Conservation (phyloP, 2,113 vertebrate genomes). For the Rhinopithecus roxellana region DNA sequence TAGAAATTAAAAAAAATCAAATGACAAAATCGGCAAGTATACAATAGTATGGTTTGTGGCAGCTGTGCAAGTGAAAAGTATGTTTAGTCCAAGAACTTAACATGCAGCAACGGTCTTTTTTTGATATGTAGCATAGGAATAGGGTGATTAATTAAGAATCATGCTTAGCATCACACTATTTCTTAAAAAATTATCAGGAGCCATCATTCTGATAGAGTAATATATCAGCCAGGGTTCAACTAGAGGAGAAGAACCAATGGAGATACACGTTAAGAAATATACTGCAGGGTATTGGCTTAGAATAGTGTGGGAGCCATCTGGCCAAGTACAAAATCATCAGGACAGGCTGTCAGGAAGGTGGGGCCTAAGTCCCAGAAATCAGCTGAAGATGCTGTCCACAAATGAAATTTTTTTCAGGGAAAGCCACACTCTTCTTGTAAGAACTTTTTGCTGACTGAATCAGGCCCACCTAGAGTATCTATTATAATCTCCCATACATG, state of each 20-base stretch:
- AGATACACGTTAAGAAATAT: neutral
- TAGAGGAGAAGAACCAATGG: neutral
- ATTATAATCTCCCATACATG: neutral
- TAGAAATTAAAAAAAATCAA: neutral
- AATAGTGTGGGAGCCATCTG: neutral
- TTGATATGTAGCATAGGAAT: neutral
- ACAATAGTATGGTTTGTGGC: too few relatives aligned
- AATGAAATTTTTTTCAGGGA: neutral
- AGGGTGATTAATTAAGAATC: neutral
- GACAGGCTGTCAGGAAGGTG: neutral
- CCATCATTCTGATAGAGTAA: neutral
- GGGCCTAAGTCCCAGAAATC: accelerated
- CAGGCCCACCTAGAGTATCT: neutral
- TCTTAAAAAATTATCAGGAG: neutral
- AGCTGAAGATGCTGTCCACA: neutral
- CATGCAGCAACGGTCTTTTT: neutral
- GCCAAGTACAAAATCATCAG: neutral
- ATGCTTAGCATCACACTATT: neutral
- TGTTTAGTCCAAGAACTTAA: too few relatives aligned
- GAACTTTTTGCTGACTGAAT: neutral
- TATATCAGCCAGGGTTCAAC: neutral
- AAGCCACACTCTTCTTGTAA: neutral
- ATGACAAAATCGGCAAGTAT: neutral
- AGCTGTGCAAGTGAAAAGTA: neutral
- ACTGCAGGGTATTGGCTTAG: accelerated